These are phyloP conservation scores for Scolopax bukidnonensis DNA, from an alignment of 2,797 vertebrate genomes.

Conservation along the genomic window DNA sequence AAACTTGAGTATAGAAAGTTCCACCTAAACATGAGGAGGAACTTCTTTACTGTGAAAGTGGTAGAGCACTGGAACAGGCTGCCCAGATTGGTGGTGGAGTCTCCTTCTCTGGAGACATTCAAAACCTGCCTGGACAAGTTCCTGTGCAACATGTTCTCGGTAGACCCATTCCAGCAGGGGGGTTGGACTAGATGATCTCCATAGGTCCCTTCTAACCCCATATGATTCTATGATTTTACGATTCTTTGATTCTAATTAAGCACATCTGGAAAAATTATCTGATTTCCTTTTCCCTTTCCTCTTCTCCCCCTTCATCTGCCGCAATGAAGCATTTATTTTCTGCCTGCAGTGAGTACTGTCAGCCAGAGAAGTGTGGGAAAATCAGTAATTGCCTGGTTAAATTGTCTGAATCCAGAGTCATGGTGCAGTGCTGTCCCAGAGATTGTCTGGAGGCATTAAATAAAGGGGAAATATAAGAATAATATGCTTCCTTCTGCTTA, in stretches of 20 bases:
- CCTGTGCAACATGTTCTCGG: too few species aligned
- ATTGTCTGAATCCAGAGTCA: background rate
- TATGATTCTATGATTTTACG: too few species aligned
- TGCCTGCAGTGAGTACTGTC: background rate
- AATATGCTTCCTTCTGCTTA: slow-evolving; percentile 9
- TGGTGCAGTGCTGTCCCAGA: background rate
- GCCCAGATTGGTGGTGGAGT: too few species aligned
- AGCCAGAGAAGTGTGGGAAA: background rate
- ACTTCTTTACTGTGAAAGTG: too few species aligned
- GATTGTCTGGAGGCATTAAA: background rate
- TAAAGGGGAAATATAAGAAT: background rate
- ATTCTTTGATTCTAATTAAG: background rate
- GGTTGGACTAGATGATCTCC: too few species aligned
- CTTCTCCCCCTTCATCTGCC: rapidly evolving
- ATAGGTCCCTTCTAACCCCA: too few species aligned
- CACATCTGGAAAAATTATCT: background rate
- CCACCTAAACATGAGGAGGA: too few species aligned
- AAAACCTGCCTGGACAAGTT: too few species aligned
- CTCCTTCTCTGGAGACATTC: too few species aligned
- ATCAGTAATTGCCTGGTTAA: background rate
- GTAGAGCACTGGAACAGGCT: too few species aligned
- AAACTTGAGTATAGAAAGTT: too few species aligned
- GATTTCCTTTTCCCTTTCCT: background rate
- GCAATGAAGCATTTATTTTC: background rate
- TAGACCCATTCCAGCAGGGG: too few species aligned